Evolutionary conservation across 2,888 invertebrate species (phyloP).

Genomic region (Eilema sororculum): DNA sequence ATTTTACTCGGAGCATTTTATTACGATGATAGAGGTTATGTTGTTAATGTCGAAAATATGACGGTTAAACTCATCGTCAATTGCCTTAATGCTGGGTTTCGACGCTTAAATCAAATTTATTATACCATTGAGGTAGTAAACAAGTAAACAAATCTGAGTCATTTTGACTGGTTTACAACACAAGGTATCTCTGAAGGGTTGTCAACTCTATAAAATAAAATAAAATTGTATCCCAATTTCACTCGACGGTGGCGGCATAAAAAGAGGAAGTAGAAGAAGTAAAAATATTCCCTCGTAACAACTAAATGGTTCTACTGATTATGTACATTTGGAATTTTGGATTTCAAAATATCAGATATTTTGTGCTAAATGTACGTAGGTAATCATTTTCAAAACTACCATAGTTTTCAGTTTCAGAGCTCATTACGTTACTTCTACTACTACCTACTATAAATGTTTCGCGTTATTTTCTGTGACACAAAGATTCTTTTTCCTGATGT

Average conservation of each 20-base stretch:
- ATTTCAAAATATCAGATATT: too few relatives aligned
- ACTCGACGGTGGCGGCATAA: too few relatives aligned
- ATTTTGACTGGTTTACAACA: not conserved
- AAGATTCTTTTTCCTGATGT: not conserved
- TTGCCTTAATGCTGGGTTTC: not conserved
- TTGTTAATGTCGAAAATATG: slow-evolving; percentile 6
- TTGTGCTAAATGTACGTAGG: too few relatives aligned
- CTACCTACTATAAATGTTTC: not conserved
- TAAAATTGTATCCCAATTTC: not conserved
- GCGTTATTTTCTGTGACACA: not conserved
- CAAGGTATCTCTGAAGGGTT: not conserved
- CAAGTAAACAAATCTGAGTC: slow-evolving; percentile 1
- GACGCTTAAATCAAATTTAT: not conserved
- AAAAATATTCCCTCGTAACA: too few relatives aligned
- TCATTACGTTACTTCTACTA: too few relatives aligned
- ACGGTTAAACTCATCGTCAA: slow-evolving; percentile 1
- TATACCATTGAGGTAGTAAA: slow-evolving; percentile 3
- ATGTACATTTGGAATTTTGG: too few relatives aligned
- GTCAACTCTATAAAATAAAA: not conserved
- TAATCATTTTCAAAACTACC: too few relatives aligned
- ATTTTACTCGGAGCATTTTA: not conserved
- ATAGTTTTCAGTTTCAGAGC: too few relatives aligned
- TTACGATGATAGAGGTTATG: not conserved
- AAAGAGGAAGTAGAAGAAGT: too few relatives aligned
- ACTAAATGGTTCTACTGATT: too few relatives aligned